phyloP scores from a whole-genome alignment of 2,113 vertebrate species.

The Rhinopomastus cyanomelas region DNA sequence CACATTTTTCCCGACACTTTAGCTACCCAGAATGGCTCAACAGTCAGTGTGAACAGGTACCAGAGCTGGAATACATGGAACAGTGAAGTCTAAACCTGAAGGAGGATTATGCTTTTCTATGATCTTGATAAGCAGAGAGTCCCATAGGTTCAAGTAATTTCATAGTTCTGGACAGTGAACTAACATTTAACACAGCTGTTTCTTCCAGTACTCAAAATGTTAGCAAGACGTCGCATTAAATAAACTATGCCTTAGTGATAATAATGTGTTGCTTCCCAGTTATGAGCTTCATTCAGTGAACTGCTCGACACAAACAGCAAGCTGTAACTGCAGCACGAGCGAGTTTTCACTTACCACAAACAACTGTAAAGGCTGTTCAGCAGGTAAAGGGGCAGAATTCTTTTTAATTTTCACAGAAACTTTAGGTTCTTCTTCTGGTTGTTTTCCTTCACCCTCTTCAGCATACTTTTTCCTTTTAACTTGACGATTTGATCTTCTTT shows the following conservation, averaged over 20 bases:
- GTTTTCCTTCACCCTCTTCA: constrained; percentile 90
- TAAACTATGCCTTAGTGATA: neutral
- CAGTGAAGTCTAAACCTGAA: neutral
- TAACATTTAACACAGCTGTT: no score
- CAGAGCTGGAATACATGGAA: neutral
- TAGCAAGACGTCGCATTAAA: neutral
- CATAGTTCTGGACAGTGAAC: neutral
- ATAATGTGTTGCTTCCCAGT: neutral
- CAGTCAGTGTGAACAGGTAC: neutral
- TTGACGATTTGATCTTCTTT: constrained; percentile 97
- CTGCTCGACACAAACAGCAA: neutral
- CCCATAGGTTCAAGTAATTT: neutral
- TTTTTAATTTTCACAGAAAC: constrained; percentile 89
- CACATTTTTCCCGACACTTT: neutral
- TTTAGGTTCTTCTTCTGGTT: constrained; percentile 93
- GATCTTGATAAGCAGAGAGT: neutral
- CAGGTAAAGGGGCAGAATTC: constrained; percentile 75
- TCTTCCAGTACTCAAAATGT: neutral
- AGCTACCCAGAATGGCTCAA: neutral
- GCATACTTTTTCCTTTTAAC: constrained; percentile 96
- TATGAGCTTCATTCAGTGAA: neutral
- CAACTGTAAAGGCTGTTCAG: constrained; percentile 87
- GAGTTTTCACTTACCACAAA: constrained; percentile 87
- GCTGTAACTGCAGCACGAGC: neutral
- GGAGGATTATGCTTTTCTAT: neutral